Percentiles rank a stretch among this genome's conserved stretches.
Conservation (phyloP, 2,888 invertebrate genomes). For the Coelopa pilipes region DNA sequence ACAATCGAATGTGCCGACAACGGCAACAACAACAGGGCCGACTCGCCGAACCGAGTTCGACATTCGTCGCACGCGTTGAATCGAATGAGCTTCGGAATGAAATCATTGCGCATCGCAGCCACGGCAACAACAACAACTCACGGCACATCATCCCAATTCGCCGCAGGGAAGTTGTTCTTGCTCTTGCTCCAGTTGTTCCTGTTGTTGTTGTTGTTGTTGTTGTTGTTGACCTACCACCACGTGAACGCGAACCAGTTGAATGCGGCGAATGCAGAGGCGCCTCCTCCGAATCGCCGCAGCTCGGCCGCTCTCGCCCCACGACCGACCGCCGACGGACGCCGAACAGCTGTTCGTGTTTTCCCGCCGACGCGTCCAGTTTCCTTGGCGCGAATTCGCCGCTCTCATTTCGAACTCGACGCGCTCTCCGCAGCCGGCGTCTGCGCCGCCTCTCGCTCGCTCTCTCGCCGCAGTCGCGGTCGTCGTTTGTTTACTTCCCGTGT, state of each 20-base stretch:
- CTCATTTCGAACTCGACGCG: background rate
- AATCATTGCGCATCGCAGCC: conserved; percentile 10
- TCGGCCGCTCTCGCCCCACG: too few species aligned
- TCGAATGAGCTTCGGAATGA: background rate
- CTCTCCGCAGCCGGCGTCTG: too few species aligned
- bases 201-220: background rate
- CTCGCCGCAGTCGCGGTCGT: background rate
- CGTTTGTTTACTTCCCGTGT: background rate
- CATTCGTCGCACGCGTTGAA: background rate
- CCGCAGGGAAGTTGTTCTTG: background rate
- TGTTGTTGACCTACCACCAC: conserved; percentile 21
- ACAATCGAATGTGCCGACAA: background rate
- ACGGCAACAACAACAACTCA: background rate
- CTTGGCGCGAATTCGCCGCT: background rate
- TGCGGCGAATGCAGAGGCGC: background rate
- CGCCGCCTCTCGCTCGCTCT: background rate
- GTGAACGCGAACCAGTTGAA: conserved; percentile 1
- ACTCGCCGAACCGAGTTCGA: background rate
- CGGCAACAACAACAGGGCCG: conserved; percentile 4
- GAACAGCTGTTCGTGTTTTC: conserved; percentile 15
- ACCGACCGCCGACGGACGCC: too few species aligned
- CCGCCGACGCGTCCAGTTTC: background rate
- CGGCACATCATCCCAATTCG: background rate
- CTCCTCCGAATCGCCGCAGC: background rate
- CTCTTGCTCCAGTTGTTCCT: too few species aligned